Conservation (phyloP, 2,113 vertebrate species). For the Leiothrix lutea region DNA sequence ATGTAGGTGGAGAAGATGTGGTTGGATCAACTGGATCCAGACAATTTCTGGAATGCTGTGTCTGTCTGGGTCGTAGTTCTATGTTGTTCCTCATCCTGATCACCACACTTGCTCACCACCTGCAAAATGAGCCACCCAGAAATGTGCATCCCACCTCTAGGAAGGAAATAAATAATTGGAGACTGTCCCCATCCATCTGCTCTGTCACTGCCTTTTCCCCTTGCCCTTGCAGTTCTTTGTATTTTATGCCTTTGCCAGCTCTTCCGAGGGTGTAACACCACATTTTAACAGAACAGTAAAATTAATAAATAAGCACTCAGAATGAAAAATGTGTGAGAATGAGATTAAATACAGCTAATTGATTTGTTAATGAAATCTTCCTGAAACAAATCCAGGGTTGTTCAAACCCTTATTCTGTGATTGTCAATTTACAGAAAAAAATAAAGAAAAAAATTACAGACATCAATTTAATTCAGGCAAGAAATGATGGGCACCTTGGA, state of each 20-base stretch:
- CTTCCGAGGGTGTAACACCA: not conserved
- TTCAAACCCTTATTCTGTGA: not conserved
- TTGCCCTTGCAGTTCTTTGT: not conserved
- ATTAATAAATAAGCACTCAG: not conserved
- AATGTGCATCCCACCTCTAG: not conserved
- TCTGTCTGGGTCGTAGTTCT: accelerated
- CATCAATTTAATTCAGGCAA: not conserved
- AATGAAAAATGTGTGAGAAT: not conserved
- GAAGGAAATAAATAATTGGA: not conserved
- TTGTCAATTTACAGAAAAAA: not conserved
- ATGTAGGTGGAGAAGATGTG: not conserved
- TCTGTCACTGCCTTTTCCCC: not conserved
- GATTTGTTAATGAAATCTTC: not conserved
- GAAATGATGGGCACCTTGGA: not conserved
- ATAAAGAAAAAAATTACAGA: not conserved
- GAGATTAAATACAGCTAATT: not conserved
- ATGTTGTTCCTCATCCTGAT: too few relatives aligned
- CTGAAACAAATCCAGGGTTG: not conserved
- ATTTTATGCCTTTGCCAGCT: not conserved
- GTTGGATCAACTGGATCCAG: not conserved
- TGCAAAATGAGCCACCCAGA: not conserved
- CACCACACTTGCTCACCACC: not conserved
- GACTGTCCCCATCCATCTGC: accelerated
- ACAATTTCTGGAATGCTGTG: not conserved
- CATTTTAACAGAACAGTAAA: not conserved